A percentile compares a stretch with the other conserved stretches of the same genome.
Conservation (phyloP, 2,888 invertebrate species). For the Bellardia pandia region DNA sequence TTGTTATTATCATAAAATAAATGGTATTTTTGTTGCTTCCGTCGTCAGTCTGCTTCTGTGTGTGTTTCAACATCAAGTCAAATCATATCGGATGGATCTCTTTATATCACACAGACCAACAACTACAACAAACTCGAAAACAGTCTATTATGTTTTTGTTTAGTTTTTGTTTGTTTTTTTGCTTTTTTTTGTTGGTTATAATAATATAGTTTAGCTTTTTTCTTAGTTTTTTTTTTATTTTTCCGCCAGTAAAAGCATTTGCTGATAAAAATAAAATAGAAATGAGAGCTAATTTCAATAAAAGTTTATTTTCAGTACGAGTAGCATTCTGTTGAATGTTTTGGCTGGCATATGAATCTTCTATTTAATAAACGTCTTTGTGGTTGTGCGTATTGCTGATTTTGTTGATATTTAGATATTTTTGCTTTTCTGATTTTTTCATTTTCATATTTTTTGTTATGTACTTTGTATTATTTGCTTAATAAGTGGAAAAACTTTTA, state of each 20-base stretch:
- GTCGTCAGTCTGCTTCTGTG: slow-evolving; percentile 65
- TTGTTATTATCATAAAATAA: slow-evolving; percentile 56
- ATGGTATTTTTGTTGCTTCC: slow-evolving; percentile 56
- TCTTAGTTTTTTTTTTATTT: slow-evolving; percentile 43
- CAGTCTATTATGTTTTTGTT: slow-evolving; percentile 34
- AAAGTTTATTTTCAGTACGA: slow-evolving; percentile 58
- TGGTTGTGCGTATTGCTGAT: slow-evolving; percentile 25
- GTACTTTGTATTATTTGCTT: slow-evolving; percentile 31
- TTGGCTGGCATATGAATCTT: slow-evolving; percentile 55
- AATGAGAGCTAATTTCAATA: slow-evolving; percentile 62
- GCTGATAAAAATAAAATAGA: background rate
- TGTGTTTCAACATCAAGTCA: slow-evolving; percentile 41
- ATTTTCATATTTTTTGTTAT: background rate
- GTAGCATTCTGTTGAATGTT: slow-evolving; percentile 47
- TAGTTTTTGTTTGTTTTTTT: slow-evolving; percentile 12
- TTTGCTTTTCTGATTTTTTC: background rate
- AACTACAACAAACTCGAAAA: slow-evolving; percentile 40
- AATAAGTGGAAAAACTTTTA: slow-evolving; percentile 61
- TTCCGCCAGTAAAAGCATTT: slow-evolving; percentile 51
- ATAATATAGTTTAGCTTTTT: slow-evolving; percentile 21
- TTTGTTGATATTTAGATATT: slow-evolving; percentile 7
- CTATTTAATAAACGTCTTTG: slow-evolving; percentile 57
- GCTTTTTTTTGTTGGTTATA: background rate
- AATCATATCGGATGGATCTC: slow-evolving; percentile 46
- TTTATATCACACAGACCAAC: slow-evolving; percentile 24